These are phyloP conservation scores for Myiozetetes cayanensis DNA, from an alignment of 2,113 vertebrate genomes.

Conservation along the genomic window DNA sequence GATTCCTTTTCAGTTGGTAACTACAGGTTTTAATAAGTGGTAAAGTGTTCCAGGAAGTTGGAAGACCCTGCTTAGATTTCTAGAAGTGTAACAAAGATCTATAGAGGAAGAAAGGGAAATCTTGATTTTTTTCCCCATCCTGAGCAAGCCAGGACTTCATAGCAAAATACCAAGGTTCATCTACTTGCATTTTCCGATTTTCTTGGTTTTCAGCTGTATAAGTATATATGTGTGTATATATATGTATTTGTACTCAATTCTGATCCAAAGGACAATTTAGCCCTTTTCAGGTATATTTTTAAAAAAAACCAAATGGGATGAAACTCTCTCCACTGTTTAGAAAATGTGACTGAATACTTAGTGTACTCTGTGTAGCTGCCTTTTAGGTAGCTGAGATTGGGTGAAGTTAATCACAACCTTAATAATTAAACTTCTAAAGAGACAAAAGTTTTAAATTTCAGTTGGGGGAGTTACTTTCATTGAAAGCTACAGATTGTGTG, in stretches of 20 bases:
- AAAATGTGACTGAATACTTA: neutral
- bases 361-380: neutral
- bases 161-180: neutral
- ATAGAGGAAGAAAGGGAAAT: neutral
- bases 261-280: neutral
- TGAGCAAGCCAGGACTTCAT: neutral
- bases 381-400: neutral
- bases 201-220: neutral
- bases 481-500: neutral
- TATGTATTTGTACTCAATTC: neutral
- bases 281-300: neutral
- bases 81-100: neutral
- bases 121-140: neutral
- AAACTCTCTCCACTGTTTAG: neutral
- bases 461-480: neutral
- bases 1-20: neutral
- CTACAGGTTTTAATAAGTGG: neutral
- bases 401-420: neutral
- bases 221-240: neutral
- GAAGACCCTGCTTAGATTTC: neutral
- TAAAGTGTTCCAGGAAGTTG: neutral
- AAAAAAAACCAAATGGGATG: neutral
- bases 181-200: neutral
- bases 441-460: neutral
- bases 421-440: neutral